phyloP scores from a whole-genome alignment of 2,888 invertebrate genomes.

The Drosophila algonquin region DNA sequence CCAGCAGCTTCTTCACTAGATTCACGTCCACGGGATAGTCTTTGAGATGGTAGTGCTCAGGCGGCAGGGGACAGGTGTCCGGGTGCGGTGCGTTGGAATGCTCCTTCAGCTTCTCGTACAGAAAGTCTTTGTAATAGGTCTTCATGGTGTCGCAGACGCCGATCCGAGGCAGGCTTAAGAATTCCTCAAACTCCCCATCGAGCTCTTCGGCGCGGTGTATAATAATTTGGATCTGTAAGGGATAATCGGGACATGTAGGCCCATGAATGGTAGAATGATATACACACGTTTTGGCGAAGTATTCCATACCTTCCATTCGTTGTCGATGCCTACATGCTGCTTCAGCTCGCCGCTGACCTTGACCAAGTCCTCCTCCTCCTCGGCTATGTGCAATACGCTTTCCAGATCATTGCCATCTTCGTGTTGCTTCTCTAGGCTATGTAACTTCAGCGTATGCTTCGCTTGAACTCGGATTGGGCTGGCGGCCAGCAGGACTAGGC shows the following conservation, averaged over 20 bases:
- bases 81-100: slow-evolving; percentile 79
- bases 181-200: slow-evolving; percentile 47
- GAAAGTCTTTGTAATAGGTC: slow-evolving; percentile 65
- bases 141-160: slow-evolving; percentile 66
- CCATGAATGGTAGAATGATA: too few relatives aligned
- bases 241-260: too few relatives aligned
- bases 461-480: background rate
- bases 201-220: slow-evolving; percentile 32
- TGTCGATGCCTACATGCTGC: slow-evolving; percentile 58
- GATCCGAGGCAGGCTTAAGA: slow-evolving; percentile 39
- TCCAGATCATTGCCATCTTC: slow-evolving; percentile 49
- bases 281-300: too few relatives aligned
- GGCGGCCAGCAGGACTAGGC: slow-evolving; percentile 18
- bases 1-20: slow-evolving; percentile 51
- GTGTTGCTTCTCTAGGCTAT: slow-evolving; percentile 34
- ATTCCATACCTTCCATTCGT: slow-evolving; percentile 72
- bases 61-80: slow-evolving; percentile 66
- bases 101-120: slow-evolving; percentile 73
- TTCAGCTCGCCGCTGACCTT: slow-evolving; percentile 68
- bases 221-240: slow-evolving; percentile 52
- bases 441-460: slow-evolving; percentile 25
- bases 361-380: slow-evolving; percentile 47
- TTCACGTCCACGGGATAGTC: slow-evolving; percentile 69
- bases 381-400: slow-evolving; percentile 56
- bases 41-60: slow-evolving; percentile 59